phyloP scores from a whole-genome alignment of 2,888 invertebrate genomes.

The Hofmannophila pseudospretella region DNA sequence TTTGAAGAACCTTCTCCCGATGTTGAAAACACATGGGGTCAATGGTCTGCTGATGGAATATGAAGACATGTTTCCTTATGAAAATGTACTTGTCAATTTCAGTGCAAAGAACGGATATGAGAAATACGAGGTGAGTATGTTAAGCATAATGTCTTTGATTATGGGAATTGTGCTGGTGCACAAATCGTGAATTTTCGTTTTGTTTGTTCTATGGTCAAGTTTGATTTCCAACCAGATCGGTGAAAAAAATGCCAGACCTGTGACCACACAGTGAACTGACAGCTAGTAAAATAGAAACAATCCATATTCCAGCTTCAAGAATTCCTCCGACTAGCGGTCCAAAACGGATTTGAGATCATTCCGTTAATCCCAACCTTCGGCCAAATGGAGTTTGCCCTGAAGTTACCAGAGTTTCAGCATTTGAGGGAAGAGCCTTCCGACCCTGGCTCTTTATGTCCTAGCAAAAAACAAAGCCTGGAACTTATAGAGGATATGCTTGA shows the following conservation, averaged over 20 bases:
- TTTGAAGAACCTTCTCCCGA: constrained; percentile 78
- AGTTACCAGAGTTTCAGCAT: constrained; percentile 81
- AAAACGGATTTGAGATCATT: constrained; percentile 81
- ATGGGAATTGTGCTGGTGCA: too few species aligned
- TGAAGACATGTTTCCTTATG: constrained; percentile 92
- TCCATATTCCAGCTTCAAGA: constrained; percentile 43
- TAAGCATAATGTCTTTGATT: too few species aligned
- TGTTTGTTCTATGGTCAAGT: too few species aligned
- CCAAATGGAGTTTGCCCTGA: constrained; percentile 88
- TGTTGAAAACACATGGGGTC: constrained; percentile 81
- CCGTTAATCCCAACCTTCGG: constrained; percentile 93
- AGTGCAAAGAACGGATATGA: constrained; percentile 82
- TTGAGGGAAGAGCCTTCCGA: constrained; percentile 81
- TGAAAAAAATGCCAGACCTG: too few species aligned
- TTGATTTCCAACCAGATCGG: too few species aligned
- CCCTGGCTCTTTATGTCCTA: constrained; percentile 84
- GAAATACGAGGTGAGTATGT: constrained; percentile 45
- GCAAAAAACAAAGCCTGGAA: constrained; percentile 71
- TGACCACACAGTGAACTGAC: too few species aligned
- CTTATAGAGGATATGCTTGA: constrained; percentile 83
- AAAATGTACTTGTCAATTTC: constrained; percentile 75
- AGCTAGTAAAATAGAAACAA: too few species aligned
- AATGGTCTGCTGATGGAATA: constrained; percentile 90
- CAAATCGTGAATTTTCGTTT: too few species aligned
- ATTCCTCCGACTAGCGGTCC: constrained; percentile 58